Conservation (phyloP, 2,113 vertebrate species). For the Sitta europaea region DNA sequence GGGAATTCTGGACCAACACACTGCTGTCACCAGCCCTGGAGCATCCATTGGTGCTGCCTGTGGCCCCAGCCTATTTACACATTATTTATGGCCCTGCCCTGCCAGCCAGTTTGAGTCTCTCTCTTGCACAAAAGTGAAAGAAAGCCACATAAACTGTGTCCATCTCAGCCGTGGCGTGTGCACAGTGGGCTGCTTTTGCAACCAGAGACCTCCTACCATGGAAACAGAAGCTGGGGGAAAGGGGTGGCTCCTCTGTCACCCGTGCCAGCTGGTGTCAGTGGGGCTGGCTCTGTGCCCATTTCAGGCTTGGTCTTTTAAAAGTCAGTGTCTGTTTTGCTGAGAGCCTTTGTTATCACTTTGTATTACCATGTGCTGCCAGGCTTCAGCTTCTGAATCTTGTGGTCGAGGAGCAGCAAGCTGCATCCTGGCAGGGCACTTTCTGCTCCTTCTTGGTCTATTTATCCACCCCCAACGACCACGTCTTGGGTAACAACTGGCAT, state of each 20-base stretch:
- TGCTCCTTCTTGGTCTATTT: neutral
- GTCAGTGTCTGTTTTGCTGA: neutral
- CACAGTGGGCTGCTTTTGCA: neutral
- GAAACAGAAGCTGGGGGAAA: neutral
- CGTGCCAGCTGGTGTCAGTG: neutral
- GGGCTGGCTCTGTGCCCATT: neutral
- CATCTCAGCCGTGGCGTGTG: neutral
- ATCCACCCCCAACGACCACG: neutral
- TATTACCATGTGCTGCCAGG: neutral
- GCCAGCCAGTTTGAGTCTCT: neutral
- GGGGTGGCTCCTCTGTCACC: neutral
- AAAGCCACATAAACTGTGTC: neutral
- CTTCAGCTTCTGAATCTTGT: neutral
- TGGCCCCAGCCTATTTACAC: neutral
- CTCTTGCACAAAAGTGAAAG: neutral
- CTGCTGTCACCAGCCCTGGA: neutral
- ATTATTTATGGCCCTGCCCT: neutral
- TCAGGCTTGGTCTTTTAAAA: neutral
- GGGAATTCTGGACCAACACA: fast-evolving
- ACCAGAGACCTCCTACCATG: neutral
- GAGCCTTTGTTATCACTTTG: neutral
- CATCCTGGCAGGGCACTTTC: neutral
- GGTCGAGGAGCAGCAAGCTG: neutral
- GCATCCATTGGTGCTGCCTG: neutral
- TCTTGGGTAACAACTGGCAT: neutral